phyloP scores from a whole-genome alignment of 1,140 invertebrate species.

The Tetramorium simillimum region DNA sequence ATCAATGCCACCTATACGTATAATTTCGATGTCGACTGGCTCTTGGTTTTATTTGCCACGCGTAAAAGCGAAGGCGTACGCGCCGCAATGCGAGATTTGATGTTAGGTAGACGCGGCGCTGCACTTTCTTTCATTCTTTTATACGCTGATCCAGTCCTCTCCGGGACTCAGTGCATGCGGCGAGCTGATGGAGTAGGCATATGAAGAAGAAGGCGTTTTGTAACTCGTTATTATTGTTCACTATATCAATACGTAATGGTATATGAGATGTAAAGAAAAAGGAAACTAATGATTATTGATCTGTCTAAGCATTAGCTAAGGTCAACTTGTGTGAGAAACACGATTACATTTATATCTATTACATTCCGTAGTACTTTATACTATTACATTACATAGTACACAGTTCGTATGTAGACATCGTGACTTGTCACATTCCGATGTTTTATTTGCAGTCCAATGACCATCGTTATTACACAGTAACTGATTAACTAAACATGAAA shows the following conservation, averaged over 20 bases:
- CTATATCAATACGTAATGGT: neutral
- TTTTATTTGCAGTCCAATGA: neutral
- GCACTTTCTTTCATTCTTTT: conserved; percentile 32
- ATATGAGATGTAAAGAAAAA: neutral
- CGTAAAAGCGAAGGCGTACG: conserved; percentile 70
- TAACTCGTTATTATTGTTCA: conserved; percentile 31
- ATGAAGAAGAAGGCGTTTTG: neutral
- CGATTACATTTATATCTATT: neutral
- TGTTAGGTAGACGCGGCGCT: neutral
- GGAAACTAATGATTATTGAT: neutral
- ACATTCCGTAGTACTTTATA: neutral
- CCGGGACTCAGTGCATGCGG: neutral
- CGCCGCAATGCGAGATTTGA: conserved; percentile 56
- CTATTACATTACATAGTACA: neutral
- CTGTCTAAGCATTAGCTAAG: neutral
- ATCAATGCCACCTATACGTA: conserved; percentile 81
- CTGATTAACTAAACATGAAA: neutral
- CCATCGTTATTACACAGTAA: neutral
- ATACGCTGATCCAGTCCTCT: neutral
- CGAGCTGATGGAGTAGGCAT: neutral
- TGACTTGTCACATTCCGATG: neutral
- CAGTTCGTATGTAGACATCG: neutral
- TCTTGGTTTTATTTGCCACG: conserved; percentile 69
- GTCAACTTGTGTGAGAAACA: neutral
- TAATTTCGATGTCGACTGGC: conserved; percentile 79